phyloP scores from a whole-genome alignment of 2,113 vertebrate species.

The Sinosuthora webbiana region DNA sequence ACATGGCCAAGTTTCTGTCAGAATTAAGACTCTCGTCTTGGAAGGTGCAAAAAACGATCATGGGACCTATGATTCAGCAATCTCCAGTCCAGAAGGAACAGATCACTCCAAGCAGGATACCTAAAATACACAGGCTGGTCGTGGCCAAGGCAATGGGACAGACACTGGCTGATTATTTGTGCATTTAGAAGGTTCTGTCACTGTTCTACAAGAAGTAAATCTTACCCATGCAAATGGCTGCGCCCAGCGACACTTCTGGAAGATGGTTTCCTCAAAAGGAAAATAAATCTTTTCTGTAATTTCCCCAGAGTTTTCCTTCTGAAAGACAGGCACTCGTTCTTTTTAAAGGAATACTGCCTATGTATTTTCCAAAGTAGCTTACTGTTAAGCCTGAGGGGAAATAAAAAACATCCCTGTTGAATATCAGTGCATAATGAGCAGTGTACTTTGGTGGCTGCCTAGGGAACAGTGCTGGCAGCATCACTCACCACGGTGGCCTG shows the following conservation, averaged over 20 bases:
- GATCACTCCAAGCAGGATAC: background rate
- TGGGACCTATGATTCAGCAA: background rate
- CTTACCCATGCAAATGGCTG: background rate
- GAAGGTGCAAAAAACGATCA: background rate
- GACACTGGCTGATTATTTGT: background rate
- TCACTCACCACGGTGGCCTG: background rate
- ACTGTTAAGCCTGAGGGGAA: background rate
- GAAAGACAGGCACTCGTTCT: background rate
- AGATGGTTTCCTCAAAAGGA: background rate
- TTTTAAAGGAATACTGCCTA: background rate
- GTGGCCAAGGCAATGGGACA: background rate
- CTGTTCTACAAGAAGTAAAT: background rate
- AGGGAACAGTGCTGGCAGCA: background rate
- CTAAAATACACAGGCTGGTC: accelerated
- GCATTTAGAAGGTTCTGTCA: background rate
- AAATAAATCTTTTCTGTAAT: background rate
- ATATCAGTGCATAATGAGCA: background rate
- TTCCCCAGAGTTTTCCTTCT: background rate
- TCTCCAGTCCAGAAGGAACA: background rate
- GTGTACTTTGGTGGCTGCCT: background rate
- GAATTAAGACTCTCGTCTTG: background rate
- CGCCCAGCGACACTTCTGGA: background rate
- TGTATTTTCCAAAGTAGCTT: background rate
- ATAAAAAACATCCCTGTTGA: background rate
- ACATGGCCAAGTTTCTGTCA: background rate